Conservation (phyloP, 2,797 vertebrate genomes). For the Vireo griseus region DNA sequence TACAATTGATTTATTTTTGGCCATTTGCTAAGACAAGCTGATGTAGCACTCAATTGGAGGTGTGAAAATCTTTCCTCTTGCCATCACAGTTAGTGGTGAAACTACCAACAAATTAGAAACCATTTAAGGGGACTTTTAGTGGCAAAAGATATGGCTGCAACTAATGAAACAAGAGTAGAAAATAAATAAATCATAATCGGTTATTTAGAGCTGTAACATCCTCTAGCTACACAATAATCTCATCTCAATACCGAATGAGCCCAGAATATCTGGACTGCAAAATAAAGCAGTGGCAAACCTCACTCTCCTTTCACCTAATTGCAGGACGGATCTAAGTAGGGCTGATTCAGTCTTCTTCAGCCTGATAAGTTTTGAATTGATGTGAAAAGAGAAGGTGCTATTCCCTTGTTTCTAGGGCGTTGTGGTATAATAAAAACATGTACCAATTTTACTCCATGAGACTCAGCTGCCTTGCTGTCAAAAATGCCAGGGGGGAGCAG, state of each 20-base stretch:
- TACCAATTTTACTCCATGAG: not conserved
- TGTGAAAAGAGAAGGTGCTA: not conserved
- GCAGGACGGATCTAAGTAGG: not conserved
- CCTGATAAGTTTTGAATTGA: not conserved
- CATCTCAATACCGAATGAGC: not conserved
- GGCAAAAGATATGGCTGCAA: not conserved
- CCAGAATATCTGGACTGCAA: not conserved
- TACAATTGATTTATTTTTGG: conserved; percentile 34
- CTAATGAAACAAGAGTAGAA: not conserved
- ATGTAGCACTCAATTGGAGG: conserved; percentile 10
- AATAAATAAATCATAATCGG: not conserved
- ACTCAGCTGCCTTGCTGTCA: not conserved
- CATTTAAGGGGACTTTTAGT: conserved; percentile 2
- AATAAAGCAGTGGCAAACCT: not conserved
- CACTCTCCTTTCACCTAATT: not conserved
- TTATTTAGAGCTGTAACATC: not conserved
- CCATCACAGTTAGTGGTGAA: not conserved
- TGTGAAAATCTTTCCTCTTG: not conserved
- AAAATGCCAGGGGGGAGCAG: not conserved
- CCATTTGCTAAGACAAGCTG: conserved; percentile 29
- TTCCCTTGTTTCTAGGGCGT: not conserved
- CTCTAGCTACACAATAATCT: not conserved
- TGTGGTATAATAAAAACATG: not conserved
- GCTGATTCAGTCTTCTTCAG: not conserved
- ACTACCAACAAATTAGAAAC: conserved; percentile 27